phyloP scores from a whole-genome alignment of 2,113 vertebrate species.

The cat (Felis catus) region F.catus_Fca126_mat1.0 CM031425.1:32577501-32578000 shows the following conservation, averaged over 20 bases:
- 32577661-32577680: neutral
- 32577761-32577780: neutral
- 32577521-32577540: neutral
- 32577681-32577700: neutral
- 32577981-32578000: neutral
- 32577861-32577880: neutral
- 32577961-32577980: conserved; percentile 34
- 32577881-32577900: neutral
- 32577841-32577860: neutral
- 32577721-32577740: neutral
- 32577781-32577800: neutral
- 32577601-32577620: neutral
- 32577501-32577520: neutral
- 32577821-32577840: neutral
- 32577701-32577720: neutral
- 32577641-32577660: neutral
- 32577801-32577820: neutral
- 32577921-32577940: conserved; percentile 1
- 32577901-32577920: neutral
- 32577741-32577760: neutral
- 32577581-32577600: neutral
- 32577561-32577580: neutral
- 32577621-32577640: neutral
- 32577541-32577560: neutral
- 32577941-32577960: conserved; percentile 28